phyloP scores from a whole-genome alignment of 2,888 invertebrate genomes.

The Deilephila elpenor region DNA sequence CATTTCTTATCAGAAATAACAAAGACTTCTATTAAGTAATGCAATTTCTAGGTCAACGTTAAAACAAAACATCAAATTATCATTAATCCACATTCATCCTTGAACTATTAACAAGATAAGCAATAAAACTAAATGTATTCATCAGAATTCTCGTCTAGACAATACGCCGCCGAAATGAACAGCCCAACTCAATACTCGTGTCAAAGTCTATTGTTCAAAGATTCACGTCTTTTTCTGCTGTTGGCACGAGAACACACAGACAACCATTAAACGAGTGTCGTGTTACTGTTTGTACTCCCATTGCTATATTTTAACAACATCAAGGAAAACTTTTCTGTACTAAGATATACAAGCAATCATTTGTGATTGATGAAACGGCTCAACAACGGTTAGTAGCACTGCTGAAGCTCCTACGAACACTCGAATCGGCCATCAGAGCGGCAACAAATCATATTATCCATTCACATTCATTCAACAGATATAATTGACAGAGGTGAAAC shows the following conservation, averaged over 20 bases:
- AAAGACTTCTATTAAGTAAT: not conserved
- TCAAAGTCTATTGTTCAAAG: slow-evolving; percentile 50
- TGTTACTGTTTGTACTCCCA: slow-evolving; percentile 39
- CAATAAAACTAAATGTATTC: slow-evolving; percentile 29
- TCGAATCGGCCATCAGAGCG: not conserved
- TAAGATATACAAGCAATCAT: slow-evolving; percentile 24
- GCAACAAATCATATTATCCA: not conserved
- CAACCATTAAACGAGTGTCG: slow-evolving; percentile 43
- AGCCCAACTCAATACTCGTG: slow-evolving; percentile 39
- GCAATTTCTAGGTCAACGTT: not conserved
- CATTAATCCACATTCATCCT: not conserved
- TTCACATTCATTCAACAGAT: slow-evolving; percentile 3
- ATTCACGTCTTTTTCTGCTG: slow-evolving; percentile 55
- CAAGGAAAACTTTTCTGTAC: slow-evolving; percentile 28
- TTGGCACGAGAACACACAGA: slow-evolving; percentile 58
- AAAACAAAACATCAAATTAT: not conserved
- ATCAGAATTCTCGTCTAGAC: slow-evolving; percentile 43
- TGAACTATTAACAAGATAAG: slow-evolving; percentile 26
- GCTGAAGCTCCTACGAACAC: slow-evolving; percentile 1
- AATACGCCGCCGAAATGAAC: slow-evolving; percentile 38
- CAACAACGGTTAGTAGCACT: slow-evolving; percentile 24
- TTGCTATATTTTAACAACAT: slow-evolving; percentile 28
- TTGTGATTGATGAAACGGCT: slow-evolving; percentile 15
- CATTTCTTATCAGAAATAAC: not conserved
- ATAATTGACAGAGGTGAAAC: not conserved